Base-by-base conservation (phyloP, 2,113 vertebrate species). In the Sturnira hondurensis region DNA sequence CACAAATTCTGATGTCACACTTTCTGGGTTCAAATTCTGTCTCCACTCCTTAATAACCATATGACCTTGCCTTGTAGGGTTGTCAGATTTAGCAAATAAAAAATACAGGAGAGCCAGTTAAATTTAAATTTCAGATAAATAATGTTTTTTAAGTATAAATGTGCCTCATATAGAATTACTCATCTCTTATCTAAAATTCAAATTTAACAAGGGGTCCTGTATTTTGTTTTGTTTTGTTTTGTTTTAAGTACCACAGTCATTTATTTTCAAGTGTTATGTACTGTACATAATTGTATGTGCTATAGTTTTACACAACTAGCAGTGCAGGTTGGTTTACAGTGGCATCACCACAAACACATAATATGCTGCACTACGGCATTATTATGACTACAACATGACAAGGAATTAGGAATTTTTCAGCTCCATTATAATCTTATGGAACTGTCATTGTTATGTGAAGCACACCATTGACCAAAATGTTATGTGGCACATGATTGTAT, bases 121-220 rank as follows among this genome's bases (percentile, higher is more conserved):
- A 83, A 97, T 96, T 83, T 70, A 58, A 84, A 83, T 80, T 86
- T 96, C 84, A 68, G 78, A 43, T 50, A 95, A 82, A 91, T 26
- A 61, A 41, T 70, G n/a, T 31, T 56, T 56, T 87, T 76, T 89
- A 36, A 85, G 12, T 77, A 73, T 67, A 95, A 96, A 36, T 47
- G 65, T 91, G 22, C 58, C 19, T 89, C 87, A 70, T 54, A 16
- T 17, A 82, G 58, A 81, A 86, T 88, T 70, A 77, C 68, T 56
- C 38, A 67, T 86, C 16, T 47, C 50, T 78, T 80, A 85, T 87
- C 15, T 67, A 89, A 95, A 97, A 95, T 95, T 85, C 19, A 86
- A 56, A 73, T 93, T 91, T 84, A 83, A 89, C 33, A 61, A 24
- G 41, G 47, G 15, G 45, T 89, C 56, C 28, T n/a, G n/a, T n/a